phyloP scores from a whole-genome alignment of 2,888 invertebrate species.

The Drosophila macrospina region DNA sequence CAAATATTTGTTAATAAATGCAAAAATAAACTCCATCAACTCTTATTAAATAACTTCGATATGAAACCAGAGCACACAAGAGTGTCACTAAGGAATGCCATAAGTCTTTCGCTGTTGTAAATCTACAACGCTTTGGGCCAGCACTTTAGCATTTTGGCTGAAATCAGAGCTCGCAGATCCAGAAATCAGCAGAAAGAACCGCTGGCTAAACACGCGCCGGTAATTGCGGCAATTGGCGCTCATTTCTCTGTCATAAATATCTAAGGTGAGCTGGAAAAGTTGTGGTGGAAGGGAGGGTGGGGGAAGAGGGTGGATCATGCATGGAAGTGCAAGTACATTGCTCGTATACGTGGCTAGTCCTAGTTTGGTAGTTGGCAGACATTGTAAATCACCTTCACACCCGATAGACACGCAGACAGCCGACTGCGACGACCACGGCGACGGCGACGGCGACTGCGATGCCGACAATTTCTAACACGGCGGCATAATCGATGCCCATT shows the following conservation, averaged over 20 bases:
- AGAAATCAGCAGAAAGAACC: constrained; percentile 46
- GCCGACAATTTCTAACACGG: constrained; percentile 70
- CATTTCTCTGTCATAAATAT: constrained; percentile 80
- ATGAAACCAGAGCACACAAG: not conserved
- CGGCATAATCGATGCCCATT: constrained; percentile 66
- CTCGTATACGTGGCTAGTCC: constrained; percentile 1
- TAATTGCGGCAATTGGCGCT: constrained; percentile 78
- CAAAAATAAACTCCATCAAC: not conserved
- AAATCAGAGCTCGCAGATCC: constrained; percentile 46
- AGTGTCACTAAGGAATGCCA: constrained; percentile 29
- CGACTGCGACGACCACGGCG: constrained; percentile 9
- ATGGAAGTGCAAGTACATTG: constrained; percentile 29
- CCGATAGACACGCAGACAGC: constrained; percentile 37
- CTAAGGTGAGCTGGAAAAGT: constrained; percentile 64
- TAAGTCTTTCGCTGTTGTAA: constrained; percentile 13
- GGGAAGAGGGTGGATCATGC: constrained; percentile 59
- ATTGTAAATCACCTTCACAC: constrained; percentile 79
- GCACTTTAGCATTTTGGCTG: constrained; percentile 16
- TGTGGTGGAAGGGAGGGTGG: no score
- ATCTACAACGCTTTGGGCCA: constrained; percentile 14
- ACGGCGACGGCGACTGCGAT: constrained; percentile 4
- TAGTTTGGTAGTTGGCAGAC: constrained; percentile 23
- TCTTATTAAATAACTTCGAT: not conserved
- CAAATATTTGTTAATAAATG: not conserved
- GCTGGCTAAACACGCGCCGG: constrained; percentile 76